Conservation (phyloP, 2,797 vertebrate species). For the Rhincodon typus region DNA sequence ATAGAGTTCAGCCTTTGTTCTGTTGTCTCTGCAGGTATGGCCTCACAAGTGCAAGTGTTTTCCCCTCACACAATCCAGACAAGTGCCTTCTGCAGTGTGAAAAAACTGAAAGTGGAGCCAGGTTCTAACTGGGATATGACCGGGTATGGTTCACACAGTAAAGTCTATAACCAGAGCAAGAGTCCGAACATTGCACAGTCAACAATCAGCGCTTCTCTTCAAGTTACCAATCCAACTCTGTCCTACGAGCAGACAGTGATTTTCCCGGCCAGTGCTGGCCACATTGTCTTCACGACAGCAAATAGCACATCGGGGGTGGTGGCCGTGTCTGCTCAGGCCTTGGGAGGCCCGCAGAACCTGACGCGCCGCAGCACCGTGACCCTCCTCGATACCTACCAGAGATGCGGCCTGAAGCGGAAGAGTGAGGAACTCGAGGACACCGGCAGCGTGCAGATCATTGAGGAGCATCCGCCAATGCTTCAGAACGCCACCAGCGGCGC, state of each 20-base stretch:
- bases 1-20: constrained; percentile 54
- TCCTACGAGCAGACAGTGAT: constrained; percentile 95
- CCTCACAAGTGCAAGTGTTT: constrained; percentile 98
- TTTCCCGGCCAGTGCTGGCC: constrained; percentile 83
- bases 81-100: constrained; percentile 99
- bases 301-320: constrained; percentile 78
- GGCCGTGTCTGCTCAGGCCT: constrained; percentile 66
- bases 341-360: constrained; percentile 80
- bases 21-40: constrained; percentile 77
- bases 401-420: constrained; percentile 98
- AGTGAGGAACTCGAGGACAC: constrained; percentile 93
- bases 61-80: constrained; percentile 95
- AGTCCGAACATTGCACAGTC: constrained; percentile 77
- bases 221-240: constrained; percentile 74
- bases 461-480: constrained; percentile 88
- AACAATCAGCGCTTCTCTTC: constrained; percentile 73
- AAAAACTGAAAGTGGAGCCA: constrained; percentile 98
- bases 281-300: constrained; percentile 88
- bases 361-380: constrained; percentile 97
- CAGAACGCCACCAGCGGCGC: constrained; percentile 82
- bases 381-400: constrained; percentile 98
- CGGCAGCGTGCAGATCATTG: constrained; percentile 90
- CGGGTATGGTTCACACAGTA: constrained; percentile 96
- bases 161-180: constrained; percentile 90
- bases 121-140: constrained; percentile 98